Evolutionary conservation across 2,113 vertebrate species (phyloP).

Genomic region (Phocoena sinus): DNA sequence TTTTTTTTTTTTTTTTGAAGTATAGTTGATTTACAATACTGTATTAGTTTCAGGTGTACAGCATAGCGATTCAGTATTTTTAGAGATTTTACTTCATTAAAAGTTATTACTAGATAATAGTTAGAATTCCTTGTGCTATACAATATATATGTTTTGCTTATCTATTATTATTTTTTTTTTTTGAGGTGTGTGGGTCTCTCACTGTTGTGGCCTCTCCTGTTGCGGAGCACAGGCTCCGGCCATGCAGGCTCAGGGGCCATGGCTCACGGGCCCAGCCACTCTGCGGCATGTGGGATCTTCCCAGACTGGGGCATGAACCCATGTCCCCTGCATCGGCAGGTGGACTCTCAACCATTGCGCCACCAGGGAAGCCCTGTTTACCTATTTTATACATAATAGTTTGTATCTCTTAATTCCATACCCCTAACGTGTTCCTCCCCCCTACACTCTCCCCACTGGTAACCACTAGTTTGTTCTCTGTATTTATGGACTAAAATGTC

Average conservation of each 20-base stretch:
- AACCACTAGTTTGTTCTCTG: no score
- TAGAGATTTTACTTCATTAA: neutral
- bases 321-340: no score
- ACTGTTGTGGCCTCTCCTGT: no score
- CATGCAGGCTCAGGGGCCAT: no score
- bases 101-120: neutral
- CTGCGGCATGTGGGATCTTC: no score
- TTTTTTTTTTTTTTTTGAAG: neutral
- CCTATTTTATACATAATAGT: neutral
- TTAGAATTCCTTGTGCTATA: neutral
- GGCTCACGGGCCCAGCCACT: no score
- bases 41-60: neutral
- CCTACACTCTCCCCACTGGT: neutral
- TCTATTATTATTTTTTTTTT: neutral
- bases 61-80: neutral
- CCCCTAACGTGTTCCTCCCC: neutral
- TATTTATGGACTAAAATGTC: neutral
- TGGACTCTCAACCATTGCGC: no score
- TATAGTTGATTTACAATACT: neutral
- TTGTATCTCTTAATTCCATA: neutral
- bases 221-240: no score
- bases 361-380: no score
- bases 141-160: neutral
- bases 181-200: accelerated
- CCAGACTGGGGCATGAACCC: no score